Base-by-base conservation (phyloP, 2,888 invertebrate genomes). In the Pocota personata region DNA sequence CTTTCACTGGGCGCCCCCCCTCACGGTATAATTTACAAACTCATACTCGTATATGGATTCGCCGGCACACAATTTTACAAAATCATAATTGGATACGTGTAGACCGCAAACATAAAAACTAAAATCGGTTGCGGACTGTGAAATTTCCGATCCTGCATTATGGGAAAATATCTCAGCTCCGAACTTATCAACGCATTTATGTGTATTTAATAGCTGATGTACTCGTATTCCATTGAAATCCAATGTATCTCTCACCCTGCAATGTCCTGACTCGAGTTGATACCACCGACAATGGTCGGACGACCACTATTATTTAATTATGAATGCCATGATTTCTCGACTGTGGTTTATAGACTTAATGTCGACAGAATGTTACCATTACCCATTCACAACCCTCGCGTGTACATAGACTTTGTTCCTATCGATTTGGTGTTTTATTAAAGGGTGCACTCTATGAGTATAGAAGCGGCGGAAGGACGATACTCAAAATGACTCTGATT, bases 41-140 rank as follows among this genome's bases (percentile, higher is more conserved):
- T 66, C 75, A 67, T 30, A 55, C 57, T 66, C 75, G 58, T 30
- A 24, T 21, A 64, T 30, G 57, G 32, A 66, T 50, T 60, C 50
- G 58, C 52, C 4, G 67, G 73, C 37, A 46, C 37, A 46, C 60
- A 80, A 75, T 75, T 75, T 16, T 35, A 66, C 66, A 71, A 69
- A 82, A 52, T 82, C 76, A 76, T 82, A 82, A 82, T 82, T 82
- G 76, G 82, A 82, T 76, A 64, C 71, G 50, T 82, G 64, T 64
- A 58, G 71, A 82, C 76, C 82, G 50, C 82, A 71, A 71, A 57
- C 71, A 58, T 76, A 76, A 82, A 82, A 82, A 71, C 69, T 62
- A 76, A 76, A 76, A 76, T 71, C 71, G 19, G 43, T 71, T 82
- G 82, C 82, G 58, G 71, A 64, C 46, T 66, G 58, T 48, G 37